phyloP scores from a whole-genome alignment of 2,113 vertebrate genomes.

The Symphodus melops region DNA sequence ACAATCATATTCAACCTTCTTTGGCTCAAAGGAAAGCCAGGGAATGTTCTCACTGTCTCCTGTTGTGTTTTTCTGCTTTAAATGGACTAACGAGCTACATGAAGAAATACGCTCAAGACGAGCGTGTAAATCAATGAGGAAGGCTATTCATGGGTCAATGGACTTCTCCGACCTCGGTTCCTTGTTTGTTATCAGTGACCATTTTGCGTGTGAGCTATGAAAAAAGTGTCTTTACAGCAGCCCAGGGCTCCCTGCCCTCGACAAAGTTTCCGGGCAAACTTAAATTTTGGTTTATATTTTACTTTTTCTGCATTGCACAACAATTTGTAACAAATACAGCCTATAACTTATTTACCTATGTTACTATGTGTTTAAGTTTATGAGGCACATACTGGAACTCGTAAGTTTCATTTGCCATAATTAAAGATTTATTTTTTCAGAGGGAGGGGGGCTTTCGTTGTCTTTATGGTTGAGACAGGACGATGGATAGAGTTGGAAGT shows the following conservation, averaged over 20 bases:
- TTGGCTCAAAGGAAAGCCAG: neutral
- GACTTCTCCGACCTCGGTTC: neutral
- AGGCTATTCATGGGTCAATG: neutral
- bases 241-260: no score
- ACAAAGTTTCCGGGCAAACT: neutral
- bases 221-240: neutral
- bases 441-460: no score
- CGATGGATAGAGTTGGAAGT: no score
- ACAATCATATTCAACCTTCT: neutral
- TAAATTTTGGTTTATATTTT: neutral
- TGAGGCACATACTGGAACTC: neutral
- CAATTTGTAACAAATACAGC: neutral
- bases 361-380: neutral
- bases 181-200: neutral
- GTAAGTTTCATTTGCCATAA: neutral
- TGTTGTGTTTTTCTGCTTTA: neutral
- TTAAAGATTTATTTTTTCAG: no score
- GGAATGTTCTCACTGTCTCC: neutral
- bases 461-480: no score
- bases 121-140: neutral
- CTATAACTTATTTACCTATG: conserved; percentile 19
- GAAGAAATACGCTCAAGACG: neutral
- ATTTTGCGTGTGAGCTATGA: neutral
- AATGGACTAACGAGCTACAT: no score
- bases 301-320: conserved; percentile 46